Evolutionary conservation across 2,113 vertebrate genomes (phyloP), one percentile per base, ranked within the genome.

Genomic region (Oreochromis tanganicae): DNA sequence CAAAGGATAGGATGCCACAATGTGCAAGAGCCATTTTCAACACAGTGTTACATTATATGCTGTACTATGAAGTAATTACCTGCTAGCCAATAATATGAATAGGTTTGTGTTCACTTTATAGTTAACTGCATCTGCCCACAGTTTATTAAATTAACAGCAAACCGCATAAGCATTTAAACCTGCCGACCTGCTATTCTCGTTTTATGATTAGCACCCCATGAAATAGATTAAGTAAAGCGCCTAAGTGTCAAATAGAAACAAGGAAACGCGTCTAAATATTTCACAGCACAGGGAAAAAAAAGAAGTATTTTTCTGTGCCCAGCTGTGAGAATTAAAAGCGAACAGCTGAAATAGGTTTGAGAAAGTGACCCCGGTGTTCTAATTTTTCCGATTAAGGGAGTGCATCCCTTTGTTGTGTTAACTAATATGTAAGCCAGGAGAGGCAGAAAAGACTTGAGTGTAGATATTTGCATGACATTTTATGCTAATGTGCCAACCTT

Each of bases 21-120:
- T 24, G 38, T 41, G 41, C 84, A 96, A 98, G 97, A 97, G 97
- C 97, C 97, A 97, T 96, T 95, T 83, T 87, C 78, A 84, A 52
- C 82, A 55, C 84, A 90, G 91, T 93, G 88, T 86, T 91, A 85
- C 46, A 61, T 61, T 86, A 14, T 89, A 41, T 83, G 24, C 34
- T 81, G 90, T 95, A 85, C 84, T 86, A 71, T 90, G 85, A 88
- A 90, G 85, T 93, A 84, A 87, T 82, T 32, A 82, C 46, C 80
- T 73, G 56, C 85, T 75, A 87, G 73, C 68, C 84, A 86, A 56
- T 21, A 32, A 71, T 85, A 8, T 43, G 8, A 87, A 80, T 84
- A 34, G 13, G 41, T 55, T 75, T 82, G 56, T 78, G 68, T 57
- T 66, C 12, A 89, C 87, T 89, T 89, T 86, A 84, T 29, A 71